These are phyloP conservation scores for Falcunculus frontatus DNA, from an alignment of 2,113 vertebrate species.

Conservation along the genomic window DNA sequence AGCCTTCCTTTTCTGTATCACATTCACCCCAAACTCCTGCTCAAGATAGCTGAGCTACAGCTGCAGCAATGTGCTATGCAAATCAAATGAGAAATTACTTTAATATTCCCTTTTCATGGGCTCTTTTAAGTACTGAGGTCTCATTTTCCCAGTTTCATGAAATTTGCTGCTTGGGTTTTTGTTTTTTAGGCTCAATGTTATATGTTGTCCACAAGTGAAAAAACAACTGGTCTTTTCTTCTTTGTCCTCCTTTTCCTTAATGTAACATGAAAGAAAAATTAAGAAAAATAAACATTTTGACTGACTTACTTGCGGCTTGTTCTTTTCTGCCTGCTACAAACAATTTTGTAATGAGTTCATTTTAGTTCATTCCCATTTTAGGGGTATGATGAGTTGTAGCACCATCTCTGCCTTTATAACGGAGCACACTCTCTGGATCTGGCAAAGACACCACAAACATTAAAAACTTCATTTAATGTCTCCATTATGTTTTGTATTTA, in stretches of 20 bases:
- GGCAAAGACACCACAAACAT: not conserved
- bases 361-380: slow-evolving; percentile 21
- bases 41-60: not conserved
- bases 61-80: not conserved
- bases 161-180: not conserved
- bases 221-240: not conserved
- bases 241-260: not conserved
- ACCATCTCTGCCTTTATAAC: not conserved
- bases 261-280: not conserved
- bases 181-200: not conserved
- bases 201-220: not conserved
- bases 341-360: not conserved
- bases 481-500: not conserved
- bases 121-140: not conserved
- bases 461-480: not conserved
- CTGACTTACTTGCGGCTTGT: not conserved
- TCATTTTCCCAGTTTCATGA: not conserved
- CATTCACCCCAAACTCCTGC: not conserved
- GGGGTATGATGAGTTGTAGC: not conserved
- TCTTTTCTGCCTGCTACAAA: not conserved
- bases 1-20: not conserved
- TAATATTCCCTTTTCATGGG: not conserved
- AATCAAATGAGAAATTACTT: slow-evolving; percentile 5
- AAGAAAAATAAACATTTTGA: not conserved
- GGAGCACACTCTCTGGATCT: not conserved